These are phyloP conservation scores for Murina feae DNA, from an alignment of 2,113 vertebrate genomes.

Conservation along the genomic window DNA sequence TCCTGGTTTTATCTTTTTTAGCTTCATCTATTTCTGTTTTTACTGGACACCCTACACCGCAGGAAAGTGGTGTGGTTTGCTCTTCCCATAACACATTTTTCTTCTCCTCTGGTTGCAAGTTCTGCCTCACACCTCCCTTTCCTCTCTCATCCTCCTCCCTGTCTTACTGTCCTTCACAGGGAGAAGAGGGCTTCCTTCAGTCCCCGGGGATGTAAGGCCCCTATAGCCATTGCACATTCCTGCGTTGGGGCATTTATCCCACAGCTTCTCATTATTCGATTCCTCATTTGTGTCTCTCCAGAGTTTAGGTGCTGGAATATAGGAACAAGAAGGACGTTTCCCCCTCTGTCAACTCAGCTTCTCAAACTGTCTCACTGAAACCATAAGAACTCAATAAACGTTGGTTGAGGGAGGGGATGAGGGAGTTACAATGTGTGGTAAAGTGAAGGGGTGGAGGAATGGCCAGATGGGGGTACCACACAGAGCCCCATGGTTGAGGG, in stretches of 20 bases:
- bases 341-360: neutral
- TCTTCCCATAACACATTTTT: neutral
- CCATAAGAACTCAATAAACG: neutral
- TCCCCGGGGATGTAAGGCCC: neutral
- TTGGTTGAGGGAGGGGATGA: neutral
- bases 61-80: neutral
- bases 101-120: neutral
- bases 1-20: neutral
- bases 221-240: neutral
- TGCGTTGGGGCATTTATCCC: neutral
- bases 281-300: neutral
- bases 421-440: neutral
- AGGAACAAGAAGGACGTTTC: neutral
- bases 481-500: neutral
- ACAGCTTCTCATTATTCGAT: neutral
- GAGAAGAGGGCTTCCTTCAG: neutral
- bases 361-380: neutral
- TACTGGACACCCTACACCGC: neutral
- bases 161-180: neutral
- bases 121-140: neutral
- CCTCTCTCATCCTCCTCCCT: neutral
- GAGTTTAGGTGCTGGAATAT: neutral
- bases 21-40: constrained; percentile 32
- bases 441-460: neutral
- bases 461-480: neutral